Percentiles rank a stretch among this genome's conserved stretches.
phyloP scores from a whole-genome alignment of 30 jellyfish, hydroid and myxozoan species.

The Hydractinia symbiolongicarpus region DNA sequence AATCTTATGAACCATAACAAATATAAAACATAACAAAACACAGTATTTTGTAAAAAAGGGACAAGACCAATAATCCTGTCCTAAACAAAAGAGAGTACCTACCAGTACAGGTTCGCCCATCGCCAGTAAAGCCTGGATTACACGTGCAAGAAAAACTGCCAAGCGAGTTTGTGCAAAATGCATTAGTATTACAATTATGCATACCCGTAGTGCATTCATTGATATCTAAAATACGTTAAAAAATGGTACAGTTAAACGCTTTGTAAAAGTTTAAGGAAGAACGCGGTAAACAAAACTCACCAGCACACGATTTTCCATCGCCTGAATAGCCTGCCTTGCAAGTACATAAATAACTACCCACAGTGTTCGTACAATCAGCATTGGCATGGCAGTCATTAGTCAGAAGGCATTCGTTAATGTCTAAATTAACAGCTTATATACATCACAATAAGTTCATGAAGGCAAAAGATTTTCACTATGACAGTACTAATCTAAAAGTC shows the following conservation, averaged over 20 bases:
- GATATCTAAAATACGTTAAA: not conserved
- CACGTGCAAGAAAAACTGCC: slow-evolving; percentile 7
- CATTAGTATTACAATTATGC: not conserved
- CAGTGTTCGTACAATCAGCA: slow-evolving; percentile 1
- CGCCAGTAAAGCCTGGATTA: not conserved
- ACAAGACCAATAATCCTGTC: too few relatives aligned
- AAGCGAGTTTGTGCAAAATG: not conserved
- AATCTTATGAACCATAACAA: too few relatives aligned
- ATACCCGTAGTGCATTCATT: not conserved
- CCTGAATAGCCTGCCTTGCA: not conserved
- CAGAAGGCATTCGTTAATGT: not conserved
- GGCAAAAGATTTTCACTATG: too few relatives aligned
- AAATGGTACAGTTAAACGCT: not conserved
- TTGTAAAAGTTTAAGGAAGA: not conserved
- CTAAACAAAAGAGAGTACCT: too few relatives aligned
- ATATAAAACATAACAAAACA: too few relatives aligned
- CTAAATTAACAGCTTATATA: not conserved
- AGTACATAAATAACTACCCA: not conserved
- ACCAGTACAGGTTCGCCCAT: not conserved
- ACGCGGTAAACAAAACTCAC: not conserved
- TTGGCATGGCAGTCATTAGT: slow-evolving; percentile 1
- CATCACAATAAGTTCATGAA: too few relatives aligned
- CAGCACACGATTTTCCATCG: not conserved
- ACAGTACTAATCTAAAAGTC: not conserved
- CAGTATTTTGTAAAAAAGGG: too few relatives aligned